Evolutionary conservation across 2,113 vertebrate species (phyloP).

Genomic region (Microtus oregoni): DNA sequence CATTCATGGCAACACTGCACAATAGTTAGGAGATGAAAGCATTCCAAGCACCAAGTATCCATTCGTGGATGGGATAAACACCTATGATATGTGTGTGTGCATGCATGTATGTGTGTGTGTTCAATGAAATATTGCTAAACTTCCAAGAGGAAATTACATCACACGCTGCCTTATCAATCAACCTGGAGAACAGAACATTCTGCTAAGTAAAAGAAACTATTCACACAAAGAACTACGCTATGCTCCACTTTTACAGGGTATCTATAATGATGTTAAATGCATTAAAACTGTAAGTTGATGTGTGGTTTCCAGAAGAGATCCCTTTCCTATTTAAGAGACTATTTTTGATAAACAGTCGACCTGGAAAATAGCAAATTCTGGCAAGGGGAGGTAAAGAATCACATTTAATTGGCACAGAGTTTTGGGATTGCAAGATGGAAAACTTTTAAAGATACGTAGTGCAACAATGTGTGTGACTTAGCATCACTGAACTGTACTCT

Average conservation of each 20-base stretch:
- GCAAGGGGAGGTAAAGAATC: neutral
- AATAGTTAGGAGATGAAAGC: neutral
- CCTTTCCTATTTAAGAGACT: neutral
- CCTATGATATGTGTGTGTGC: too few species aligned
- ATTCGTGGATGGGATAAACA: neutral
- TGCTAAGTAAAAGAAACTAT: neutral
- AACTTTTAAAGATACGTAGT: neutral
- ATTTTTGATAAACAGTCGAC: neutral
- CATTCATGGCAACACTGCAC: neutral
- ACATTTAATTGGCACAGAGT: neutral
- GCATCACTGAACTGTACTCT: neutral
- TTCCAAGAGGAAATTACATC: neutral
- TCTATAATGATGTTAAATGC: neutral
- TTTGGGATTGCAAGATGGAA: slow-evolving; percentile 16
- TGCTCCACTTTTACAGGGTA: neutral
- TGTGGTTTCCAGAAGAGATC: too few species aligned
- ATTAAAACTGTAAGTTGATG: too few species aligned
- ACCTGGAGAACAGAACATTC: neutral
- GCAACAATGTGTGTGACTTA: neutral
- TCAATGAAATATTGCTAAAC: neutral
- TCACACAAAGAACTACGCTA: neutral
- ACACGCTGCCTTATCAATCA: neutral
- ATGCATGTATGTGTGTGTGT: too few species aligned
- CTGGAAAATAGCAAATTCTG: neutral
- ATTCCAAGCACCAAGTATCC: neutral